Evolutionary conservation across 1,140 invertebrate genomes (phyloP).

Genomic region (Drosophila arawakana): DNA sequence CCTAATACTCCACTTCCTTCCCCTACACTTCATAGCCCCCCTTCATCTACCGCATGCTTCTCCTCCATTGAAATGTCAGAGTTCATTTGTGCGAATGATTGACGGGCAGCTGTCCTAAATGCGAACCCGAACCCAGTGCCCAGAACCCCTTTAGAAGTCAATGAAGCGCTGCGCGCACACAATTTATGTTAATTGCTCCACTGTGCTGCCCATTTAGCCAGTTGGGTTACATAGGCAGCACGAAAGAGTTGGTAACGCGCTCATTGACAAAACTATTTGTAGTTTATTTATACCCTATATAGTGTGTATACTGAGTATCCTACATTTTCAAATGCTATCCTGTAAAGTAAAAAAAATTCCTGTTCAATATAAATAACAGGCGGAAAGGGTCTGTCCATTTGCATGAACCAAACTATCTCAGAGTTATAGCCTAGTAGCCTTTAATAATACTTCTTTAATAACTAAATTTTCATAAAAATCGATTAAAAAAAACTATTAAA

Average conservation of each 20-base stretch:
- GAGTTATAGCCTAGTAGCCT: too few relatives aligned
- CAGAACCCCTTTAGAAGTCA: conserved; percentile 59
- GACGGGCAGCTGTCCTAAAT: conserved; percentile 48
- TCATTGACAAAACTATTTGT: not conserved
- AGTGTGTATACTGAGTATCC: too few relatives aligned
- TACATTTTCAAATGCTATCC: too few relatives aligned
- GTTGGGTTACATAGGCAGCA: conserved; percentile 9
- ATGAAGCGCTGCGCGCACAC: conserved; percentile 63
- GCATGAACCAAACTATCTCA: too few relatives aligned
- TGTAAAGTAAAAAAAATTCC: too few relatives aligned
- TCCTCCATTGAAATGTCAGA: conserved; percentile 51
- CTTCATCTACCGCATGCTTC: not conserved
- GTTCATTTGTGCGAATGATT: conserved; percentile 69
- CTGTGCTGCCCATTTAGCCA: conserved; percentile 3
- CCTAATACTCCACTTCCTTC: not conserved
- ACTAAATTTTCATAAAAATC: too few relatives aligned
- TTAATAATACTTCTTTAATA: too few relatives aligned
- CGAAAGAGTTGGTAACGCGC: not conserved
- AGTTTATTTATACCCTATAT: not conserved
- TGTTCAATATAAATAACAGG: too few relatives aligned
- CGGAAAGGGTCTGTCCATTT: too few relatives aligned
- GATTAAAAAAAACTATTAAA: not conserved
- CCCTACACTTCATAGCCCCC: too few relatives aligned
- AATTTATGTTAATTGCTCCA: conserved; percentile 74
- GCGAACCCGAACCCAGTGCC: conserved; percentile 17